A percentile compares a stretch with the other conserved stretches of the same genome.
phyloP scores from a whole-genome alignment of 2,797 vertebrate genomes.

The Phoebastria nigripes region DNA sequence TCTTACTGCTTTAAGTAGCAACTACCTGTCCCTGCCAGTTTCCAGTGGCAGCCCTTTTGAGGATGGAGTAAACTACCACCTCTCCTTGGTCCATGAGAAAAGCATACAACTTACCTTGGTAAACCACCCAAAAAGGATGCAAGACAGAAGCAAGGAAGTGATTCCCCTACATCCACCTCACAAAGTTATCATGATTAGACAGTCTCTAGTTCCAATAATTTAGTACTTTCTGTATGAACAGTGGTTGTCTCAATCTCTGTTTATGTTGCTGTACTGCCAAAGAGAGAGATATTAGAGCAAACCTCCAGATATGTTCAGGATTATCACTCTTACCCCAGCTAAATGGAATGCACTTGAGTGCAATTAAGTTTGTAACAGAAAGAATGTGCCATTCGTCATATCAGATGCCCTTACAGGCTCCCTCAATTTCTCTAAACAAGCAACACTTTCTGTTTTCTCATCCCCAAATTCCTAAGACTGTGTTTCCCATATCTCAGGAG shows the following conservation, averaged over 20 bases:
- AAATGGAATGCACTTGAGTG: background rate
- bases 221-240: too few species aligned
- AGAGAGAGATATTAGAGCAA: background rate
- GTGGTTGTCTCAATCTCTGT: accelerated
- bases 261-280: background rate
- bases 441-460: background rate
- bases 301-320: background rate
- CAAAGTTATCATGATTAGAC: accelerated
- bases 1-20: background rate
- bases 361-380: accelerated
- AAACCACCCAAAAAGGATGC: background rate
- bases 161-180: background rate
- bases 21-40: background rate
- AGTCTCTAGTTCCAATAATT: accelerated
- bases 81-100: background rate
- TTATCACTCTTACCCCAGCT: background rate
- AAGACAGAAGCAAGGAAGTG: accelerated
- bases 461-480: background rate
- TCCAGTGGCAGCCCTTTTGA: background rate
- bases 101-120: background rate
- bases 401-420: background rate
- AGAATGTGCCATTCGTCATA: background rate
- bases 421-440: background rate
- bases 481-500: background rate
- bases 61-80: background rate